Evolutionary conservation across 2,888 invertebrate species (phyloP).

Genomic region (Folsomia manolachei): DNA sequence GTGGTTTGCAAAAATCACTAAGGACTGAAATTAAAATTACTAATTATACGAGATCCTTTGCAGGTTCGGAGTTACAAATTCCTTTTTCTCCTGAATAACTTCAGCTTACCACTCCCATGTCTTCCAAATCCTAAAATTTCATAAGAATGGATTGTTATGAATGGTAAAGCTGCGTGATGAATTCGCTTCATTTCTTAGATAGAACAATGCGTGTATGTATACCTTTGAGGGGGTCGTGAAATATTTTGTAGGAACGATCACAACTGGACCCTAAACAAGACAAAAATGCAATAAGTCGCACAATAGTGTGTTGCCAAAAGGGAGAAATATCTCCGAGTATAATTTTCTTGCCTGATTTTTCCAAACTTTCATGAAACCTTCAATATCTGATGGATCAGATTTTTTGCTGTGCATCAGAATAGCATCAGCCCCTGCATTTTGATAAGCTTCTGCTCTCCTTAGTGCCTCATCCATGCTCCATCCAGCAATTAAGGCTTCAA

Average conservation of each 20-base stretch:
- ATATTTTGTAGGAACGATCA: slow-evolving; percentile 57
- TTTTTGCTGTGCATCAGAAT: slow-evolving; percentile 57
- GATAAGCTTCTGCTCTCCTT: slow-evolving; percentile 51
- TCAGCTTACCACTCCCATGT: slow-evolving; percentile 55
- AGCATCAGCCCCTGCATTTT: slow-evolving; percentile 55
- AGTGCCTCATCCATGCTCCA: neutral
- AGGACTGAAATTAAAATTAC: too few relatives aligned
- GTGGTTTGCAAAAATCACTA: slow-evolving; percentile 57
- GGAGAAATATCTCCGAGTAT: neutral
- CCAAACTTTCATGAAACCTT: slow-evolving; percentile 56
- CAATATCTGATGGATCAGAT: slow-evolving; percentile 55
- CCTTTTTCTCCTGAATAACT: too few relatives aligned
- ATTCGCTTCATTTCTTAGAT: too few relatives aligned
- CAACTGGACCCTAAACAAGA: slow-evolving; percentile 54
- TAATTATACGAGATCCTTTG: too few relatives aligned
- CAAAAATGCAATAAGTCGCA: neutral
- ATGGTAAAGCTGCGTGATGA: too few relatives aligned
- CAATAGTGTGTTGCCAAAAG: too few relatives aligned
- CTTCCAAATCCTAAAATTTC: slow-evolving; percentile 53
- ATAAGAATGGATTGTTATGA: too few relatives aligned
- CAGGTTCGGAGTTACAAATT: too few relatives aligned
- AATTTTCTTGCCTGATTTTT: slow-evolving; percentile 53
- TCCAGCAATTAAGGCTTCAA: slow-evolving; percentile 54
- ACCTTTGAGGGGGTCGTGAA: slow-evolving; percentile 55
- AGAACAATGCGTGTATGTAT: too few relatives aligned